These are phyloP conservation scores for Euura lappo DNA, from an alignment of 1,140 invertebrate species.

Conservation along the genomic window DNA sequence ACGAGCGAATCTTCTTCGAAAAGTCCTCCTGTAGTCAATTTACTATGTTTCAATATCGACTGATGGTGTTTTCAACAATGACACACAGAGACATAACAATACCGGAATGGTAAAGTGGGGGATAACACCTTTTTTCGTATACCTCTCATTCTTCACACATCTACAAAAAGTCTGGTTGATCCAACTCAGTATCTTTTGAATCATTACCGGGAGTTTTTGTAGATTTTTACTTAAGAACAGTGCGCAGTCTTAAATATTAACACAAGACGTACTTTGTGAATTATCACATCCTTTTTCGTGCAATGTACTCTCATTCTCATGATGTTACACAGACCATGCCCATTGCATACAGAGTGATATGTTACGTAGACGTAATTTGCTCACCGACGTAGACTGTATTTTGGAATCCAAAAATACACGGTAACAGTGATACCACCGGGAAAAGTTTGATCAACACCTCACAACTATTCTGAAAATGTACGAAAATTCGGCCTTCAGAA, in stretches of 20 bases:
- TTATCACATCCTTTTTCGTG: not conserved
- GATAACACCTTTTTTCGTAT: too few relatives aligned
- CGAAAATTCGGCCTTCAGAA: too few relatives aligned
- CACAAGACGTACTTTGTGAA: too few relatives aligned
- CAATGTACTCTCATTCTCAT: not conserved
- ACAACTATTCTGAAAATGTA: conserved; percentile 10
- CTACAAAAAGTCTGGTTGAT: too few relatives aligned
- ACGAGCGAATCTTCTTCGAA: conserved; percentile 24
- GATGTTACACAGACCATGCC: not conserved
- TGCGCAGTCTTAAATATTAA: too few relatives aligned
- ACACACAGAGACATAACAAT: too few relatives aligned
- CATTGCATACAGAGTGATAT: not conserved
- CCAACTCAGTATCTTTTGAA: not conserved
- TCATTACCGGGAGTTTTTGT: not conserved
- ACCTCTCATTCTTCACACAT: too few relatives aligned
- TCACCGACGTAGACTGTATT: conserved; percentile 9
- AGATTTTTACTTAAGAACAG: too few relatives aligned
- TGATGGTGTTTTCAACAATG: too few relatives aligned
- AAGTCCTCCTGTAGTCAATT: conserved; percentile 19
- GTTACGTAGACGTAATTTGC: not conserved
- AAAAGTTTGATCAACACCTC: conserved; percentile 22
- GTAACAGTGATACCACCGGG: conserved; percentile 8
- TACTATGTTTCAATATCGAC: too few relatives aligned
- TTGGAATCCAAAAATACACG: conserved; percentile 11
- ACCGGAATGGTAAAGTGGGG: too few relatives aligned